Evolutionary conservation across 2,888 invertebrate genomes (phyloP).

Genomic region (Oxyteleia sp.): DNA sequence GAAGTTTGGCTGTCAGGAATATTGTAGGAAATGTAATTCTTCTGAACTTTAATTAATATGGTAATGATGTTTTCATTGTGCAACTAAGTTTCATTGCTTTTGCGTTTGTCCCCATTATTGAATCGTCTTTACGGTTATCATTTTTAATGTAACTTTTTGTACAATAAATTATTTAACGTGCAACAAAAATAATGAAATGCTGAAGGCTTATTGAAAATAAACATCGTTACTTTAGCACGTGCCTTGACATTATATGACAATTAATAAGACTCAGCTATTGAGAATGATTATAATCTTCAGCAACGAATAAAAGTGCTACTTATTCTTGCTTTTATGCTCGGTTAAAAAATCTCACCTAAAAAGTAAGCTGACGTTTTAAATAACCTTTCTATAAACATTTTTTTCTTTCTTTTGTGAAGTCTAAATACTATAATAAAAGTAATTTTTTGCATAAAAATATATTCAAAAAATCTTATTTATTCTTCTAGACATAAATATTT

Average conservation of each 20-base stretch:
- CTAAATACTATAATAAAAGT: too few relatives aligned
- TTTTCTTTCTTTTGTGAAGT: background rate
- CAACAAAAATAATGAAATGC: constrained; percentile 16
- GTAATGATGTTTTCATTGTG: background rate
- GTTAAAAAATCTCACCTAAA: background rate
- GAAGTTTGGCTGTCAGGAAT: too few relatives aligned
- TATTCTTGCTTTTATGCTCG: constrained; percentile 3
- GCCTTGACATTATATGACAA: constrained; percentile 48
- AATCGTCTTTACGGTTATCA: background rate
- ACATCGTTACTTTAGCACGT: constrained; percentile 17
- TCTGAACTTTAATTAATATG: background rate
- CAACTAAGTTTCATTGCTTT: background rate
- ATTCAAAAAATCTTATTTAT: too few relatives aligned
- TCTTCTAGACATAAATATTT: too few relatives aligned
- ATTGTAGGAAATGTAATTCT: too few relatives aligned
- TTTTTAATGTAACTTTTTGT: constrained; percentile 6
- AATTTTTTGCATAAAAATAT: too few relatives aligned
- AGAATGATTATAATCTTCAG: constrained; percentile 20
- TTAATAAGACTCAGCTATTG: constrained; percentile 27
- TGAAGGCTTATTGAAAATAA: constrained; percentile 23
- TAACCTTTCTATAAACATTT: background rate
- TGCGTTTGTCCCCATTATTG: background rate
- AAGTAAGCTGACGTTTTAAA: background rate
- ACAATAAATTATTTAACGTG: constrained; percentile 4
- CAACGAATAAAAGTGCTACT: background rate